Conservation (phyloP, 2,888 invertebrate genomes). For the Herminia tarsipennalis region DNA sequence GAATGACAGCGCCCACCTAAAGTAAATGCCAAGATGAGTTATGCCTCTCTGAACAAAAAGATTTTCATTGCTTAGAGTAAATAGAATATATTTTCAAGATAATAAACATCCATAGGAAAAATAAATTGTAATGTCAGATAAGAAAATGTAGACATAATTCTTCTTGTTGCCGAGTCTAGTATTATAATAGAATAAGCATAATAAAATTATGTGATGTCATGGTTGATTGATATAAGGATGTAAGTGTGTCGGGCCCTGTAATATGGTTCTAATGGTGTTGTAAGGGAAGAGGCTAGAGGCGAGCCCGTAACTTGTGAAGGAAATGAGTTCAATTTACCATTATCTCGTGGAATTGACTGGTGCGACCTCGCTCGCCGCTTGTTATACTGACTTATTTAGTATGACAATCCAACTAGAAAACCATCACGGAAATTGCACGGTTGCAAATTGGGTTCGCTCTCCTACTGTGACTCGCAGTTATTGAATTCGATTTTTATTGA, state of each 20-base stretch:
- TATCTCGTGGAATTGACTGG: slow-evolving; percentile 70
- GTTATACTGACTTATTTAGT: slow-evolving; percentile 63
- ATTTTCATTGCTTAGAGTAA: slow-evolving; percentile 14
- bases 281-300: slow-evolving; percentile 60
- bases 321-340: slow-evolving; percentile 79
- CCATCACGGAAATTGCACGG: slow-evolving; percentile 61
- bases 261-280: slow-evolving; percentile 38
- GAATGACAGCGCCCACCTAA: slow-evolving; percentile 21
- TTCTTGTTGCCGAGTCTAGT: slow-evolving; percentile 14
- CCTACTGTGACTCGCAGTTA: slow-evolving; percentile 40
- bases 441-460: slow-evolving; percentile 56
- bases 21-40: slow-evolving; percentile 36
- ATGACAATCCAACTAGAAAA: slow-evolving; percentile 65
- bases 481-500: slow-evolving; percentile 44
- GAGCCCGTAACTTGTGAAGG: slow-evolving; percentile 58
- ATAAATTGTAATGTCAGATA: slow-evolving; percentile 23
- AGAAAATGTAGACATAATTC: slow-evolving; percentile 27
- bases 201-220: slow-evolving; percentile 42
- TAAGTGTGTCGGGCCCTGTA: slow-evolving; percentile 48
- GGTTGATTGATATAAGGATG: slow-evolving; percentile 47
- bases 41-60: slow-evolving; percentile 20
- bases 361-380: slow-evolving; percentile 56
- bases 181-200: slow-evolving; percentile 41
- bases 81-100: slow-evolving; percentile 13
- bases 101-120: slow-evolving; percentile 9